Percentiles rank a stretch among this genome's conserved stretches.
These are phyloP conservation scores for Pollenia labialis DNA, from an alignment of 2,888 invertebrate genomes.

Conservation along the genomic window DNA sequence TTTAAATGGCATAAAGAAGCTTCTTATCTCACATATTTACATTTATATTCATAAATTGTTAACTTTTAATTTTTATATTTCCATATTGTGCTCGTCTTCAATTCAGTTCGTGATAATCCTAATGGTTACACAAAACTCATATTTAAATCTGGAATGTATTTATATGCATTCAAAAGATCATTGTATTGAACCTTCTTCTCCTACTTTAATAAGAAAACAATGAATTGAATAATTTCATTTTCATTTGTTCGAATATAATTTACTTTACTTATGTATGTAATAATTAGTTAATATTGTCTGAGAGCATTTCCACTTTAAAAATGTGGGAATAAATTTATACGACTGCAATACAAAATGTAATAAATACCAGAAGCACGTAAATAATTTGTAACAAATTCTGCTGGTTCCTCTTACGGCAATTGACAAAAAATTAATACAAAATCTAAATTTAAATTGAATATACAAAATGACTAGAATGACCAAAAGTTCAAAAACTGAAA, in stretches of 20 bases:
- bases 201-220: conserved; percentile 36
- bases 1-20: conserved; percentile 15
- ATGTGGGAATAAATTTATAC: conserved; percentile 51
- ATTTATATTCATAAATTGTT: conserved; percentile 26
- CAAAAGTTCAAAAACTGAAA: conserved; percentile 8
- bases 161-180: neutral
- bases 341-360: conserved; percentile 46
- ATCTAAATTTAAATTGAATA: conserved; percentile 15
- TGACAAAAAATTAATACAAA: conserved; percentile 27
- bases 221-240: conserved; percentile 35
- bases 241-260: conserved; percentile 20
- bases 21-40: conserved; percentile 17
- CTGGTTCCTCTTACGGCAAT: conserved; percentile 41
- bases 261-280: conserved; percentile 57
- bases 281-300: conserved; percentile 62
- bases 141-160: conserved; percentile 35
- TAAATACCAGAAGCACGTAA: neutral
- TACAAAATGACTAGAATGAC: conserved; percentile 11
- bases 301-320: conserved; percentile 44
- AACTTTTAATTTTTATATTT: conserved; percentile 15
- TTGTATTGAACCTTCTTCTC: neutral
- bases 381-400: conserved; percentile 32
- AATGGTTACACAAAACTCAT: conserved; percentile 45
- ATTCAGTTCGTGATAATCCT: conserved; percentile 49
- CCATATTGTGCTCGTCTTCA: conserved; percentile 12